Base-by-base conservation (phyloP, 64 coral and sea anemone species). In the Pocillopora verrucosa region DNA sequence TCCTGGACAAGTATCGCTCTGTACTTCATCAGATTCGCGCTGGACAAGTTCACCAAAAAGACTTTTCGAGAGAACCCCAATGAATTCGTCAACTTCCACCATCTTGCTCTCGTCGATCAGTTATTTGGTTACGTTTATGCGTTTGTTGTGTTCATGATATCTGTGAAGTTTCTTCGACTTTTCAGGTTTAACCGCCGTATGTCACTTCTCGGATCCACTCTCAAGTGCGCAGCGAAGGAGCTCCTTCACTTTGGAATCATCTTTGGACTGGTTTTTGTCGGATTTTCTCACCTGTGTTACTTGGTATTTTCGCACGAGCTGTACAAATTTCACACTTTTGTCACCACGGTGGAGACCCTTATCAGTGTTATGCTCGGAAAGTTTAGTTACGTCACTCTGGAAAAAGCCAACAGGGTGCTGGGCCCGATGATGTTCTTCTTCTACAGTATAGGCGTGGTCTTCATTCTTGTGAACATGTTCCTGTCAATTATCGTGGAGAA, bases 331-430 rank as follows among this genome's bases (percentile, higher is more conserved):
- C 91, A 95, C 60, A 93, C 93, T 0, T 84, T 95, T 12, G 65
- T 98, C 57, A 89, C 77, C 16, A 91, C 96, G 10, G 87, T 83
- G 2, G 96, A 98, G 68, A 98, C 96, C 16, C 85, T 98, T 1
- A 80, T 95, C 10, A 95, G 94, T 38, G 94, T 98, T 22, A 98
- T 98, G 93, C 68, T 98, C 5, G 96, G 96, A 15, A 98, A 98
- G 34, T 98, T 98, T 60, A 98, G 94, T 51, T 98, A 98, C 45
- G 88, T 90, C 61, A 94, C 88, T 65, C 74, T 98, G 60, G 89
- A 92, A 15, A 83, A 86, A 62, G 90, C 94, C 1, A 98, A 95
- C 62, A 62, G 94, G 45, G 78, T 95, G 34, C 73, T 92, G 17
- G 94, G 89, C 1, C 91, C 93, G 0, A 25, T 98, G 11, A 95